phyloP scores from a whole-genome alignment of 2,888 invertebrate species.

The Cryptocephalus primarius region DNA sequence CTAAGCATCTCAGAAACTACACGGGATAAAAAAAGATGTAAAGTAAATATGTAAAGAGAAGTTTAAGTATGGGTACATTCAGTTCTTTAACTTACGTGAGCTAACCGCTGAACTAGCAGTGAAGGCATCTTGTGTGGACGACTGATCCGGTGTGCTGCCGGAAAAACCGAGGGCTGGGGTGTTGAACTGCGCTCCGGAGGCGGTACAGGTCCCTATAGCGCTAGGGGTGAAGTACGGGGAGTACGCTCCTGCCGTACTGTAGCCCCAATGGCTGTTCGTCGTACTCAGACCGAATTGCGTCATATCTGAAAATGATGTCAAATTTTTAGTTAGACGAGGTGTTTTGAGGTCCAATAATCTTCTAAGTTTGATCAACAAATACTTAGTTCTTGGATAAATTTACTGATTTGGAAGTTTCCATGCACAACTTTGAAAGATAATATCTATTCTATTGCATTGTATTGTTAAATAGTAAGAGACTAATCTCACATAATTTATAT shows the following conservation, averaged over 20 bases:
- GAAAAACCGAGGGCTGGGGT: constrained; percentile 64
- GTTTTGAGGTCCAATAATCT: constrained; percentile 3
- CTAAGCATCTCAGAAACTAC: too few species aligned
- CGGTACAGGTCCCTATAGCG: constrained; percentile 62
- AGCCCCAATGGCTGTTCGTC: constrained; percentile 82
- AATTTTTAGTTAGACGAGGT: neutral
- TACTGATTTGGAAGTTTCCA: too few species aligned
- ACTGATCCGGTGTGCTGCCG: constrained; percentile 57
- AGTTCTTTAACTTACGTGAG: constrained; percentile 14
- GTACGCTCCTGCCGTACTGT: constrained; percentile 75
- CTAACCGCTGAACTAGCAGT: constrained; percentile 32
- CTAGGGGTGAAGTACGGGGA: constrained; percentile 68
- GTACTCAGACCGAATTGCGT: constrained; percentile 75
- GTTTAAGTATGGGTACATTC: neutral
- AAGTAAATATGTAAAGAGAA: too few species aligned
- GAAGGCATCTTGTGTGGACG: constrained; percentile 39
- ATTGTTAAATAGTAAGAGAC: too few species aligned
- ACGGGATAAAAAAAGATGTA: too few species aligned
- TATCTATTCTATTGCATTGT: too few species aligned
- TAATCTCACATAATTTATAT: too few species aligned
- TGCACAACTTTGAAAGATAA: too few species aligned
- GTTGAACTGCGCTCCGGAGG: constrained; percentile 61
- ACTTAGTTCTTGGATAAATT: too few species aligned
- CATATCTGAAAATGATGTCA: constrained; percentile 52
- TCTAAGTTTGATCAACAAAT: too few species aligned